A percentile compares a stretch with the other conserved stretches of the same genome.
Evolutionary conservation across 2,113 vertebrate genomes (phyloP).

Genomic region (Rhinogobius similis): DNA sequence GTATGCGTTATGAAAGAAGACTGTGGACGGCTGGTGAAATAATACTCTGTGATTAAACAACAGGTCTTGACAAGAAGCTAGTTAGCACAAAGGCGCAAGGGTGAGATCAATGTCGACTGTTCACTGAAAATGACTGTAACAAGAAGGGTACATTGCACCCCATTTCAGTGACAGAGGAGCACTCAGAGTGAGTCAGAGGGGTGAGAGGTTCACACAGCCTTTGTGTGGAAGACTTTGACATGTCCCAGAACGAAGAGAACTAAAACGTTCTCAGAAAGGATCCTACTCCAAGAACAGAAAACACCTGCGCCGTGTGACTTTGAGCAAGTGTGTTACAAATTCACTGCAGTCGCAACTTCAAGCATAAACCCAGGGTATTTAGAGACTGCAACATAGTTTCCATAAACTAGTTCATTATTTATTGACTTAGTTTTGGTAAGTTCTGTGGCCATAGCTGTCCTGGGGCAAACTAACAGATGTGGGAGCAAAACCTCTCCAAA

Average conservation of each 20-base stretch:
- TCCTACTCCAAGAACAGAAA: background rate
- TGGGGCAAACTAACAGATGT: too few relatives aligned
- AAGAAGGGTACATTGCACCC: constrained; percentile 37
- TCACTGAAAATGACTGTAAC: constrained; percentile 44
- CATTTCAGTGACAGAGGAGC: constrained; percentile 11
- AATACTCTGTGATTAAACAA: background rate
- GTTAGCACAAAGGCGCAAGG: constrained; percentile 22
- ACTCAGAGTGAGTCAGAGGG: constrained; percentile 1
- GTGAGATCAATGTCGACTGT: constrained; percentile 27
- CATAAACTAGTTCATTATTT: background rate
- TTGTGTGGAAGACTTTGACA: constrained; percentile 6
- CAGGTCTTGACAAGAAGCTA: background rate
- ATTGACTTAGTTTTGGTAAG: background rate
- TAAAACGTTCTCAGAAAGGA: background rate
- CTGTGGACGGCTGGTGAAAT: background rate
- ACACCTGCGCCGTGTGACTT: background rate
- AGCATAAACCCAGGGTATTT: background rate
- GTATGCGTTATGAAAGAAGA: background rate
- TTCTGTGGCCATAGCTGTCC: too few relatives aligned
- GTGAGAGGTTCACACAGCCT: constrained; percentile 9
- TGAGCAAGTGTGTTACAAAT: background rate
- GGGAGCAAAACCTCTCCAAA: too few relatives aligned
- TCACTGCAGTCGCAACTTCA: background rate
- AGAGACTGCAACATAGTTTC: background rate
- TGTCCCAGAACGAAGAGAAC: background rate